phyloP scores from a whole-genome alignment of 1,140 invertebrate species.

The Battus philenor region DNA sequence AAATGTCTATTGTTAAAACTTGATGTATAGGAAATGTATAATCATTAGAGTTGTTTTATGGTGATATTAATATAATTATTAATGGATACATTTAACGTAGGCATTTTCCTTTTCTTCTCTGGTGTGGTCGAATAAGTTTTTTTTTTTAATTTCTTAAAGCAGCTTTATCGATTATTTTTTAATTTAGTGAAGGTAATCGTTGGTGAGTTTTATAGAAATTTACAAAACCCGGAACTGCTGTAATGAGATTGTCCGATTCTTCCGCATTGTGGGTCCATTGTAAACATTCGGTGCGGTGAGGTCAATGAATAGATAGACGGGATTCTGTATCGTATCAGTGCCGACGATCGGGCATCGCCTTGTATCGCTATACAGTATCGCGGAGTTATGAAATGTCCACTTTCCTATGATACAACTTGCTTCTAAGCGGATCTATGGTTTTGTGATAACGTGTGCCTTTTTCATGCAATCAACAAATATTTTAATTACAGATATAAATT shows the following conservation, averaged over 20 bases:
- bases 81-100: too few species aligned
- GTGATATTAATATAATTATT: too few species aligned
- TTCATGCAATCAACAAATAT: too few species aligned
- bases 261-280: conserved; percentile 12
- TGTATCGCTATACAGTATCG: neutral
- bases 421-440: too few species aligned
- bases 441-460: too few species aligned
- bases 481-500: too few species aligned
- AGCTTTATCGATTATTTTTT: too few species aligned
- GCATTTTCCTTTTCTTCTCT: neutral
- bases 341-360: neutral
- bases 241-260: conserved; percentile 9
- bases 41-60: too few species aligned
- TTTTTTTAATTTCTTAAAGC: too few species aligned
- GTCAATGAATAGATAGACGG: conserved; percentile 10
- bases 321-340: neutral
- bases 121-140: neutral
- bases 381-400: conserved; percentile 6
- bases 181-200: too few species aligned
- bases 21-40: neutral
- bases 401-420: too few species aligned
- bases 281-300: conserved; percentile 5
- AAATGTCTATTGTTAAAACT: neutral
- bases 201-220: conserved; percentile 11
- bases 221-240: conserved; percentile 5